A percentile compares a stretch with the other conserved stretches of the same genome.
Evolutionary conservation across 2,888 invertebrate genomes (phyloP).

Genomic region (Glyphotaelius pellucidus): DNA sequence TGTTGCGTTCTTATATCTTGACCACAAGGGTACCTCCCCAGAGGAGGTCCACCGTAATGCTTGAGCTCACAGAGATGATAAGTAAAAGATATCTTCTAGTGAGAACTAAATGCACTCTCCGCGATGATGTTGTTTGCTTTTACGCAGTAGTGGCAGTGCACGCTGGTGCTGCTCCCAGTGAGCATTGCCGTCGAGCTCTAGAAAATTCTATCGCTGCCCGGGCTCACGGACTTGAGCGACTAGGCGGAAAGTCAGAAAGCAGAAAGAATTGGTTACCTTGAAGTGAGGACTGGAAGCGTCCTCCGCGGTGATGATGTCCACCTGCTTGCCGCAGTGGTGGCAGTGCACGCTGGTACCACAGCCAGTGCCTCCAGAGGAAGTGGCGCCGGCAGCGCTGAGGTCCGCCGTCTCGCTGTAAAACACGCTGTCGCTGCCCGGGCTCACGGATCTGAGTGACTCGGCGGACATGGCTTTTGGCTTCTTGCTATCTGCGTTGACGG

Average conservation of each 20-base stretch:
- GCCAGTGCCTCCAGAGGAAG: conserved; percentile 74
- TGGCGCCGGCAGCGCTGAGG: conserved; percentile 74
- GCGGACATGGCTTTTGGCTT: conserved; percentile 89
- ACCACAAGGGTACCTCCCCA: conserved; percentile 71
- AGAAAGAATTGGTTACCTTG: conserved; percentile 48
- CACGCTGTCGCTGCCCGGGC: conserved; percentile 93
- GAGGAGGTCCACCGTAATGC: conserved; percentile 88
- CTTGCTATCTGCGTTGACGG: conserved; percentile 73
- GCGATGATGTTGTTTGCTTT: conserved; percentile 83
- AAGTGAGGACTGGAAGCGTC: conserved; percentile 66
- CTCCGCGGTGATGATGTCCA: conserved; percentile 79
- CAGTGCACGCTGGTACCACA: conserved; percentile 80
- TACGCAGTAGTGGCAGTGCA: conserved; percentile 82
- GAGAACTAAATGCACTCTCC: conserved; percentile 67
- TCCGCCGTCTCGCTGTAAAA: conserved; percentile 90
- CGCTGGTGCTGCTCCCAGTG: conserved; percentile 63
- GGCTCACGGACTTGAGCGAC: conserved; percentile 91
- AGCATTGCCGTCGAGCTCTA: conserved; percentile 86
- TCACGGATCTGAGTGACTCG: conserved; percentile 91
- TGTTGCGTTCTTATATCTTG: too few relatives aligned
- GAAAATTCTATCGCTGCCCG: conserved; percentile 93
- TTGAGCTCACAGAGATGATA: conserved; percentile 82
- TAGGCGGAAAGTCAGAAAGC: conserved; percentile 82
- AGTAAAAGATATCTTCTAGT: conserved; percentile 55
- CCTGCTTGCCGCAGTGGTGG: conserved; percentile 90